Base-by-base conservation (phyloP, 2,888 invertebrate species). In the Euplexia lucipara region DNA sequence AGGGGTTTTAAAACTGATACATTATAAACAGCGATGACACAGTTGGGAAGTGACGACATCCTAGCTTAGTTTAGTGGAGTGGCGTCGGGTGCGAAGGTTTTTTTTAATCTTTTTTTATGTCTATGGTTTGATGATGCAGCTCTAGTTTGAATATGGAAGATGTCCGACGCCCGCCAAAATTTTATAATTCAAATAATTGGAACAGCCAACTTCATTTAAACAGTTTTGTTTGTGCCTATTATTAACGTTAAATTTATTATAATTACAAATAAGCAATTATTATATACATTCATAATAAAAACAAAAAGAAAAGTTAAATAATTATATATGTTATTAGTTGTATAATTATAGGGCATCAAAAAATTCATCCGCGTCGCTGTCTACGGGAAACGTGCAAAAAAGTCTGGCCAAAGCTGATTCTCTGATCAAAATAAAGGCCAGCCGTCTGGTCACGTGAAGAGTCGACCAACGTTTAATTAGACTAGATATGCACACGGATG, bases 1-100 rank as follows among this genome's bases (percentile, higher is more conserved):
- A 74, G 35, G n/a, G 72, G 76, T 82, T 82, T 82, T 80, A 82
- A 82, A 78, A 82, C 78, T 82, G 82, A 76, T 82, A 82, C 81
- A 81, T 81, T 78, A 82, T 82, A 80, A 80, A 81, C 75, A 77
- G 64, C 59, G 69, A 72, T 75, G 81, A 77, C 75, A 79, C 79
- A 77, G 75, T 77, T 70, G 69, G 77, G 70, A 75, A 72, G 70
- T 79, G 80, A 78, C 78, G 75, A 70, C 64, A 69, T 65, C 56
- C 51, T 67, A 71, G 70, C 64, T 75, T 59, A 68, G 53, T 57
- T 45, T 59, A 71, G 62, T 70, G 42, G 81, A 82, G 82, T 75
- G 54, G 82, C 54, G 53, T 32, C 37, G 66, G 64, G 58, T 65
- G 49, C 22, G 64, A 41, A 64, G 42, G 62, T 59, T 70, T 59